A percentile compares a stretch with the other conserved stretches of the same genome.
These are phyloP conservation scores for Sebastes flavidus DNA, from an alignment of 2,797 vertebrate species.

Conservation along the genomic window DNA sequence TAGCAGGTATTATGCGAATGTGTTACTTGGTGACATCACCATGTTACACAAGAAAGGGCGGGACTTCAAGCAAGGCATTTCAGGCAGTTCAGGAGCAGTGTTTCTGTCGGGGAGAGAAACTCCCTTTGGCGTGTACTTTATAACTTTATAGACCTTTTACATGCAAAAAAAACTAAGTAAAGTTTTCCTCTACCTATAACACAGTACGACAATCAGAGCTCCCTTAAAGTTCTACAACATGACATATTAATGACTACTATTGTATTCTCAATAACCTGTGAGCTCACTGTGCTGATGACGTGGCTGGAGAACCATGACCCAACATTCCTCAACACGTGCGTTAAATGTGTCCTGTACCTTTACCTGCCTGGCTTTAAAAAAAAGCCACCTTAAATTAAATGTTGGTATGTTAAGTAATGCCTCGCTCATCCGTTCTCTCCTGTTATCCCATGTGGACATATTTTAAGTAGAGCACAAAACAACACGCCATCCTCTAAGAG, in stretches of 20 bases:
- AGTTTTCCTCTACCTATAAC: no score
- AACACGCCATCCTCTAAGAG: constrained; percentile 6
- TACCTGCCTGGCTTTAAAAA: neutral
- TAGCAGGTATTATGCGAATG: no score
- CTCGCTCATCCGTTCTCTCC: neutral
- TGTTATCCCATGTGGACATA: neutral
- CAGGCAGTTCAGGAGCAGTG: no score
- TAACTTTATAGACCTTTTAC: no score
- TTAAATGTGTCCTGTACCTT: neutral
- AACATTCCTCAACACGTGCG: neutral
- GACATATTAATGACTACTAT: neutral
- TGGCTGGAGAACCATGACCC: neutral
- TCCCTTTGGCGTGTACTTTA: no score
- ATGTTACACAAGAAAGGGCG: no score
- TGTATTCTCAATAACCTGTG: neutral
- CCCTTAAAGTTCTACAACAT: neutral
- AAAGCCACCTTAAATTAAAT: neutral
- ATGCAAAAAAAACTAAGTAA: no score
- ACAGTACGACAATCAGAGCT: neutral
- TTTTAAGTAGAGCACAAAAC: neutral
- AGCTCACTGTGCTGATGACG: neutral
- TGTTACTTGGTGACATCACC: no score
- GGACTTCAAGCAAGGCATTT: no score
- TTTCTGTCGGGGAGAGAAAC: no score
- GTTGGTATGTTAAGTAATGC: neutral